Evolutionary conservation across 1,140 invertebrate species (phyloP), one percentile per base, ranked within the genome.

Genomic region (Acyrthosiphon pisum): DNA sequence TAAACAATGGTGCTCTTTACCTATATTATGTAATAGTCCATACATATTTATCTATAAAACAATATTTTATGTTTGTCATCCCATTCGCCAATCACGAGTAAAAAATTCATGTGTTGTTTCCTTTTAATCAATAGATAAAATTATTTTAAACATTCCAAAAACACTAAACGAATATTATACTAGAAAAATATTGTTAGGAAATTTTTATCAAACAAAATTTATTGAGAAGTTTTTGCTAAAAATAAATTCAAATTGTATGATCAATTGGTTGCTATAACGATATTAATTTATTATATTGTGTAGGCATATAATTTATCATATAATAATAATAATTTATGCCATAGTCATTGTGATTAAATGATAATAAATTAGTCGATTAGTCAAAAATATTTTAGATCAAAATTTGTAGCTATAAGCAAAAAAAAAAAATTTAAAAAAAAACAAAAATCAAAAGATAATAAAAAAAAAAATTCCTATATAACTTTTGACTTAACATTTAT

Each of bases 81-180:
- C 7, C 8, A 35, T 53, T 89, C 18, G 35, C 37, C 11, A 20
- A 90, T 60, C 9, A 2, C 9, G 26, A 35, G n/a, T 91, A 35
- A 90, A 60, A 90, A 60, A 41, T 26, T 18, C 11, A 60, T 30
- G 46, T 90, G 53, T 90, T 81, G 0, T 81, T 50, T 48, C 90
- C 46, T 91, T 76, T 90, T n/a, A 30, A 90, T 68, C 41, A 91
- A 91, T 91, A 91, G 56, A 46, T 91, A 48, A 22, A 91, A 81
- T 91, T 81, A 50, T 76, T 68, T 76, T 91, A 11, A 81, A 91
- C 90, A 91, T 91, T 91, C 90, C 90, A 91, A 91, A 91, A 81
- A 91, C 86, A 50, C 87, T 89, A 76, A 81, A 91, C 11, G 30
- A 91, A 91, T 46, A 60, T 46, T n/a, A 60, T 18, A 68, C 41